Evolutionary conservation across 2,113 vertebrate genomes (phyloP).

Genomic region (Aphyosemion australe): DNA sequence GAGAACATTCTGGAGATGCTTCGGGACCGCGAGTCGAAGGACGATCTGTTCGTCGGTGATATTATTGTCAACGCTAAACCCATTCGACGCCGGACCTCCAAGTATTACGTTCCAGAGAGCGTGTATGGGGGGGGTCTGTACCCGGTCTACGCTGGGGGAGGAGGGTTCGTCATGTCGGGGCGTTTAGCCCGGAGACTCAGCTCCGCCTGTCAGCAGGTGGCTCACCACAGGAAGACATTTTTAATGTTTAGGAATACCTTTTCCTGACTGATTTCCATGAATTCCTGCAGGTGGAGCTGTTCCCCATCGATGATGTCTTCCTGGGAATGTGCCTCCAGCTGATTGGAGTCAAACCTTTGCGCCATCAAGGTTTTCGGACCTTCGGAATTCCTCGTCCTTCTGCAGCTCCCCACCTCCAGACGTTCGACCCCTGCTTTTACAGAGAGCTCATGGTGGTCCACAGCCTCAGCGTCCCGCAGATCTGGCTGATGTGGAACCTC

Average conservation of each 20-base stretch:
- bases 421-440: constrained; percentile 96
- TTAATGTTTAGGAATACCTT: too few relatives aligned
- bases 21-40: constrained; percentile 54
- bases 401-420: constrained; percentile 90
- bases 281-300: constrained; percentile 89
- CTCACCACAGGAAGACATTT: not conserved
- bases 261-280: not conserved
- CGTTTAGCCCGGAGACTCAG: constrained; percentile 85
- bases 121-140: constrained; percentile 89
- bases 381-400: constrained; percentile 93
- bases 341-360: constrained; percentile 83
- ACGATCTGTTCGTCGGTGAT: constrained; percentile 91
- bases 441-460: constrained; percentile 95
- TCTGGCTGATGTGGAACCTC: constrained; percentile 98
- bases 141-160: constrained; percentile 91
- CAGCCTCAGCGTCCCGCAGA: constrained; percentile 90
- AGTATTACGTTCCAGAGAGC: constrained; percentile 92
- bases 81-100: constrained; percentile 86
- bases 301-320: constrained; percentile 96
- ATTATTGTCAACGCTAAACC: constrained; percentile 92
- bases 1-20: constrained; percentile 94
- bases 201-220: constrained; percentile 82
- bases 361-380: constrained; percentile 93
- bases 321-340: constrained; percentile 96
- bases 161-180: constrained; percentile 91